Evolutionary conservation across 2,888 invertebrate species (phyloP).

Genomic region (Cosmorhoe ocellata): DNA sequence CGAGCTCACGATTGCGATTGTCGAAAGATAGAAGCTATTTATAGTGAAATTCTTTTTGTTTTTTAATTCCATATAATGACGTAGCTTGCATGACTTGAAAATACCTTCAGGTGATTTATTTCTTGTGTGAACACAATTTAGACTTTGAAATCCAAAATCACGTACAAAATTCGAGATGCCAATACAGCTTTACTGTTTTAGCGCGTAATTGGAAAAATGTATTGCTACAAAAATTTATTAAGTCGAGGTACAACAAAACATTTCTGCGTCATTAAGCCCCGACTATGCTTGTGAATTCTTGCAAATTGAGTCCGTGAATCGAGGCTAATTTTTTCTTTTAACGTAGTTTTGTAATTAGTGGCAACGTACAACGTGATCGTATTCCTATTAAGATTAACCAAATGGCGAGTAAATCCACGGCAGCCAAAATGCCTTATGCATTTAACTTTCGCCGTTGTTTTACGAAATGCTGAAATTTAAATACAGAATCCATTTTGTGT

Average conservation of each 20-base stretch:
- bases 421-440: conserved; percentile 66
- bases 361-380: conserved; percentile 26
- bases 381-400: conserved; percentile 32
- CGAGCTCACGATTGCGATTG: too few relatives aligned
- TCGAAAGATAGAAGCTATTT: too few relatives aligned
- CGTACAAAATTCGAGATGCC: too few relatives aligned
- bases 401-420: conserved; percentile 52
- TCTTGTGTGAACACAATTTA: too few relatives aligned
- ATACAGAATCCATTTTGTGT: conserved; percentile 82
- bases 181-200: too few relatives aligned
- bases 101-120: too few relatives aligned
- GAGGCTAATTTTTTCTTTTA: conserved; percentile 17
- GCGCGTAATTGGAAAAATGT: too few relatives aligned
- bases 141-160: too few relatives aligned
- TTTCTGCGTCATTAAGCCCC: conserved; percentile 10
- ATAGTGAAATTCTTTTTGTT: too few relatives aligned
- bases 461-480: conserved; percentile 80
- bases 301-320: conserved; percentile 21
- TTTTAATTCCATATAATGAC: too few relatives aligned
- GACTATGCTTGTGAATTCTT: conserved; percentile 19
- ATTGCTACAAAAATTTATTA: background rate
- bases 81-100: too few relatives aligned
- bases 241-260: conserved; percentile 9
- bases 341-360: conserved; percentile 18
- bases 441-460: conserved; percentile 77